Evolutionary conservation across 2,797 vertebrate species (phyloP), one percentile per base, ranked within the genome.

Genomic region (Malacoraja senta): DNA sequence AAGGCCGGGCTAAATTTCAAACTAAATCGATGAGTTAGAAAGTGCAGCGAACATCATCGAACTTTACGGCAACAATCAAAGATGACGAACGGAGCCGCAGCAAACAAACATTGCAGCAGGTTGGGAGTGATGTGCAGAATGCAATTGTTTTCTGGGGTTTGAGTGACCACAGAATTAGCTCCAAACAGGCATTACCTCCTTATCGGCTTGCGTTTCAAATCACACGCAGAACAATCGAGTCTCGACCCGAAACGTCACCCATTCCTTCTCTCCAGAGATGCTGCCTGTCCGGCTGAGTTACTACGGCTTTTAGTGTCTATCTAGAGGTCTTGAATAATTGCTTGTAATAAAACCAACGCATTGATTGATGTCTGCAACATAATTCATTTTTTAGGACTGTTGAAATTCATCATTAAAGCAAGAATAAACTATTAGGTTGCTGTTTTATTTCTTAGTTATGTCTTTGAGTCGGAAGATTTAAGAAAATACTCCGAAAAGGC

Each of bases 381-480:
- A 63, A 88, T 88, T 68, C 32, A 88, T 35, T 68, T 44, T 88
- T 65, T 88, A 88, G 84, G 84, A 35, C 84, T 35, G 84, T 63
- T 88, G 29, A 88, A 68, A 29, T 65, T 88, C 19, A n/a, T 2
- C 65, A 21, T 63, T 32, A 21, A n/a, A 68, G 65, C 61, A 88
- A 88, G 61, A 88, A 88, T 68, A 32, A 88, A 88, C 61, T 35
- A 61, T 88, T 88, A 63, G 19, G 35, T 63, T 68, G n/a, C 61
- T 19, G 61, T 68, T 68, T 68, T 88, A 65, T 15, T 61, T 88
- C 61, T 65, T 29, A 84, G 53, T 29, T 61, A 26, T 84, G 24
- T 35, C 15, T 17, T 88, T 88, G 61, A 88, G 8, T 88, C 84
- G 63, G 29, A 63, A 88, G n/a, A 88, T 65, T 88, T 63, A 65